These are phyloP conservation scores for Lepilemur ruficaudatus DNA, from an alignment of 2,797 vertebrate species.

Conservation along the genomic window DNA sequence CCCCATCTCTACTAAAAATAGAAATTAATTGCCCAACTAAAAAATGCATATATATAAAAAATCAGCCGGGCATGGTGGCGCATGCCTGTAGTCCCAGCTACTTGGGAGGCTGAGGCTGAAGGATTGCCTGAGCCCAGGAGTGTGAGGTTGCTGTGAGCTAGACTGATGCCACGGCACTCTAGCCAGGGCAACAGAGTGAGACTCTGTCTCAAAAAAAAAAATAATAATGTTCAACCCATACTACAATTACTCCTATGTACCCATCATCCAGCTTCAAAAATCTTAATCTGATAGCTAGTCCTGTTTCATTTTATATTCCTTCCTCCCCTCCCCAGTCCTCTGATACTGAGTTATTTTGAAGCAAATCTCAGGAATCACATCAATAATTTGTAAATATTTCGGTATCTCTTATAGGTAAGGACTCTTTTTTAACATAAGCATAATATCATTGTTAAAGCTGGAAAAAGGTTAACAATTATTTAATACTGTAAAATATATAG, in stretches of 20 bases:
- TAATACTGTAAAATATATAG: constrained; percentile 8
- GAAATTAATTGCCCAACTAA: too few species aligned
- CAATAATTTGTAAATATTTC: constrained; percentile 30
- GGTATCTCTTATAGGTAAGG: background rate
- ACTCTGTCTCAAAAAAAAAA: too few species aligned
- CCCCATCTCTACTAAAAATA: too few species aligned
- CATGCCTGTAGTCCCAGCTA: too few species aligned
- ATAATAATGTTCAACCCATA: background rate
- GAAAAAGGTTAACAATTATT: background rate
- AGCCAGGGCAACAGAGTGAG: too few species aligned
- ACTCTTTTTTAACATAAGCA: background rate
- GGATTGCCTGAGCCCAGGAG: too few species aligned
- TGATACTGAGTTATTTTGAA: background rate
- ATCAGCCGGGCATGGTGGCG: too few species aligned
- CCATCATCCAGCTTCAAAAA: background rate
- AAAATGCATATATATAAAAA: too few species aligned
- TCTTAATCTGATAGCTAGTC: background rate
- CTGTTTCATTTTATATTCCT: background rate
- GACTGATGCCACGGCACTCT: too few species aligned
- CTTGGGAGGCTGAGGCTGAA: too few species aligned
- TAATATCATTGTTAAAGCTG: background rate
- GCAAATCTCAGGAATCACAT: background rate
- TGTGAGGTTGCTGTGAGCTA: too few species aligned
- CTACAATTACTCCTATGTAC: background rate
- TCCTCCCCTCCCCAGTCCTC: background rate